These are phyloP conservation scores for Drosophila melanosoma DNA, from an alignment of 2,888 invertebrate genomes.

Conservation along the genomic window DNA sequence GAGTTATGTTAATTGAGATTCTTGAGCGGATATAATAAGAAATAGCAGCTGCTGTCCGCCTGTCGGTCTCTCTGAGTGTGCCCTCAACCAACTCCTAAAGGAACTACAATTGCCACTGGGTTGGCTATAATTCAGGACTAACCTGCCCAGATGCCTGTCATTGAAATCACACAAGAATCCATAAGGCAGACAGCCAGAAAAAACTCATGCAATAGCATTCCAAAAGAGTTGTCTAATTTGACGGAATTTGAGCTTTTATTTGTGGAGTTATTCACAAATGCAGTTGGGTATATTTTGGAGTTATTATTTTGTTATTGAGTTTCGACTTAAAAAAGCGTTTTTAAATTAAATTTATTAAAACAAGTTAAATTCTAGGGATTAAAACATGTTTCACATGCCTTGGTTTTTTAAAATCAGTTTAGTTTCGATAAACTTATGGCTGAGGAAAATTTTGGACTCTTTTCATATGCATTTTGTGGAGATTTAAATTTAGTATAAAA, in stretches of 20 bases:
- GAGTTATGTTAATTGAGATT: constrained; percentile 77
- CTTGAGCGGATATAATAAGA: constrained; percentile 57
- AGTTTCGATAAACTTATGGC: background rate
- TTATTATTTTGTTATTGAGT: background rate
- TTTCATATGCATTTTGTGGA: no score
- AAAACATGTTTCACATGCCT: background rate
- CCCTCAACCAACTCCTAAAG: constrained; percentile 25
- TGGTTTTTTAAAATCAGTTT: background rate
- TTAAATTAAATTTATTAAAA: no score
- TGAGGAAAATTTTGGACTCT: background rate
- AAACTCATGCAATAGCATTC: constrained; percentile 10
- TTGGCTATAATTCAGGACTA: constrained; percentile 54
- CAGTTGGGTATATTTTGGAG: background rate
- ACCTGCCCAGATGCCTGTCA: constrained; percentile 38
- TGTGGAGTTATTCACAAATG: background rate
- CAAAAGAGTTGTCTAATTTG: constrained; percentile 27
- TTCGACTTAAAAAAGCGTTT: no score
- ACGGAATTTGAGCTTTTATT: background rate
- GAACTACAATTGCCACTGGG: constrained; percentile 18
- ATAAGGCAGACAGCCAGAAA: constrained; percentile 2
- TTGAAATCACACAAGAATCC: constrained; percentile 55
- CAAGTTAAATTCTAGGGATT: background rate
- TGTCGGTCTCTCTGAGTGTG: background rate
- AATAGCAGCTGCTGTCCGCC: constrained; percentile 38
- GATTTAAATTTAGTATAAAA: background rate